Evolutionary conservation across 2,888 invertebrate species (phyloP).

Genomic region (Lasioglossum marginatum): DNA sequence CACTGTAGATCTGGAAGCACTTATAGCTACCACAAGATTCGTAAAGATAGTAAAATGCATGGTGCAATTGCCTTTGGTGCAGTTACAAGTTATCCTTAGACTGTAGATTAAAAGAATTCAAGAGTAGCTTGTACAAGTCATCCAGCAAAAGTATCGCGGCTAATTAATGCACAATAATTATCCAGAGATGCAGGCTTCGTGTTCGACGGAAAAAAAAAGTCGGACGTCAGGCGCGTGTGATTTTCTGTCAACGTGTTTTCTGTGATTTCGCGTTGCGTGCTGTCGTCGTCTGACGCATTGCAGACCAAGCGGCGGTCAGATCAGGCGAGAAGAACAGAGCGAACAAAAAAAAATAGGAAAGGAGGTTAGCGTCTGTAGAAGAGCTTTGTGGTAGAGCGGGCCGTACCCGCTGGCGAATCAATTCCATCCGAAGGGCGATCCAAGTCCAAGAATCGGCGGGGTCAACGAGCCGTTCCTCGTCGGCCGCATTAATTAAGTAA

Average conservation of each 20-base stretch:
- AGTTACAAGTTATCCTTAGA: not conserved
- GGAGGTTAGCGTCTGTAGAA: conserved; percentile 24
- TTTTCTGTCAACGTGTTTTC: not conserved
- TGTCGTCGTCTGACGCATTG: conserved; percentile 59
- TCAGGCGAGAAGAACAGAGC: conserved; percentile 25
- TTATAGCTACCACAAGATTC: not conserved
- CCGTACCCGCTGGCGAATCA: conserved; percentile 55
- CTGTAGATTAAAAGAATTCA: not conserved
- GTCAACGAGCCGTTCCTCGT: conserved; percentile 67
- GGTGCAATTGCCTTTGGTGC: not conserved
- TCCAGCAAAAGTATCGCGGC: not conserved
- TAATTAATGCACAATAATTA: not conserved
- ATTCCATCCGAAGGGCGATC: conserved; percentile 65
- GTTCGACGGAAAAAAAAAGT: not conserved
- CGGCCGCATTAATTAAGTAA: conserved; percentile 69
- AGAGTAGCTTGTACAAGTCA: not conserved
- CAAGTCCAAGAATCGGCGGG: conserved; percentile 65
- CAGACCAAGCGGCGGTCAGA: conserved; percentile 59
- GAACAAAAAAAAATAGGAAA: conserved; percentile 6
- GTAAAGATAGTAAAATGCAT: not conserved
- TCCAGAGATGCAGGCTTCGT: not conserved
- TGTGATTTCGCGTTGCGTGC: conserved; percentile 46
- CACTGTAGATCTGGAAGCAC: not conserved
- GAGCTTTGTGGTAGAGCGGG: not conserved
- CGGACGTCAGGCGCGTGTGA: not conserved